Evolutionary conservation across 2,888 invertebrate species (phyloP), one percentile per base, ranked within the genome.

Genomic region (Drosophila trichaetosa): DNA sequence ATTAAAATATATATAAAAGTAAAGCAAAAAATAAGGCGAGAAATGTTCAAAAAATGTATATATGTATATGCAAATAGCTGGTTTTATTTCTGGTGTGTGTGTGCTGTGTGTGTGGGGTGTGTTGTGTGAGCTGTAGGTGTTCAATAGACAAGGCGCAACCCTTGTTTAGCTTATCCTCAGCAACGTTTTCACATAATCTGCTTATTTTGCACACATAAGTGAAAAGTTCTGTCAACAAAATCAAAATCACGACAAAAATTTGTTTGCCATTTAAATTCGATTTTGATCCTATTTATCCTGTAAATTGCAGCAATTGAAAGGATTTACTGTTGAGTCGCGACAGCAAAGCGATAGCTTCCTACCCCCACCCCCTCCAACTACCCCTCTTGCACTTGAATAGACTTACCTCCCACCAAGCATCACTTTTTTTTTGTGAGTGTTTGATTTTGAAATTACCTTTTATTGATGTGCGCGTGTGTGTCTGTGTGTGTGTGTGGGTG

Each of bases 251-350:
- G 80, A 52, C 34, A 76, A 80, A 88, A 91, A 90, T 90, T 90
- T 91, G 92, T 91, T 91, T 91, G 84, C 90, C 90, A 82, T 91
- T 91, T 90, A 91, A 91, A 91, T 91, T 91, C 88, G 91, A 91
- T 91, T 91, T 91, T 91, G 86, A 91, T 91, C 91, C 88, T 84
- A 84, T 91, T 91, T 91, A 91, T 91, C 90, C 88, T 80, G 88
- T 84, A 89, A 92, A 91, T 91, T 91, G 91, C 82, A 83, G 90
- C 91, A 86, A 91, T 91, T 91, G 90, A 91, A 91, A 88, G 91
- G 92, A 91, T 91, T 91, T 91, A 78, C 81, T 59, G 62, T 40
- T 46, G 76, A 79, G 71, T 76, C 72, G 66, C 49, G 49, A 29
- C 49, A 29, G 63, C 67, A 52, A 69, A 61, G 4, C 56, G 49